These are phyloP conservation scores for Drosophila pachea DNA, from an alignment of 1,140 invertebrate genomes.

Conservation along the genomic window DNA sequence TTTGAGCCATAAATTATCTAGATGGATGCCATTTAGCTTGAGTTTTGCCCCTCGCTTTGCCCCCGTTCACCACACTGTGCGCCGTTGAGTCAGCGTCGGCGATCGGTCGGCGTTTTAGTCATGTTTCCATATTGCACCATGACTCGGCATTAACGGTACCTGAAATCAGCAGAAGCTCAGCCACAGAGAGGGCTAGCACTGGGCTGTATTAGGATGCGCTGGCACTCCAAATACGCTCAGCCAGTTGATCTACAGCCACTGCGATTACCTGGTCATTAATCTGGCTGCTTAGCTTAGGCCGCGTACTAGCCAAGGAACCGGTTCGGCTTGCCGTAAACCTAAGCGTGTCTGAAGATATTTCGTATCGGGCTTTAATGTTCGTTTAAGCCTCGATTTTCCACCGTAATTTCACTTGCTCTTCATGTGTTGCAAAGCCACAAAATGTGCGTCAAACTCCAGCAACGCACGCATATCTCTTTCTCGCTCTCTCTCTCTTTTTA, in stretches of 20 bases:
- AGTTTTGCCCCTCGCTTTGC: too few species aligned
- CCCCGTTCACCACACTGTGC: too few species aligned
- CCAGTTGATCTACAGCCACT: too few species aligned
- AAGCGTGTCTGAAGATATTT: too few species aligned
- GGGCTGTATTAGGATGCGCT: conserved; percentile 1
- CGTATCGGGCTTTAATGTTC: not conserved
- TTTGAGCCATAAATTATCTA: too few species aligned
- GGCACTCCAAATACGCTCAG: conserved; percentile 6
- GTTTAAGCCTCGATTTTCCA: too few species aligned
- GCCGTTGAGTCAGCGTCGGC: not conserved
- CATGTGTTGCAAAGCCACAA: conserved; percentile 11
- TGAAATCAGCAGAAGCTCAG: conserved; percentile 13
- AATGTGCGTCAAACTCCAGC: conserved; percentile 50
- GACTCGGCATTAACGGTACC: conserved; percentile 38
- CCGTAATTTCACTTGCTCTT: not conserved
- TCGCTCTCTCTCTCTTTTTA: conserved; percentile 29
- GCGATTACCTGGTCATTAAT: too few species aligned
- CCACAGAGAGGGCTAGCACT: conserved; percentile 3
- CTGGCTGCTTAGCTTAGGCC: too few species aligned
- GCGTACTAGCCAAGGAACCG: too few species aligned
- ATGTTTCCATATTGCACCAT: conserved; percentile 25
- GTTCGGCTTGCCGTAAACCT: too few species aligned
- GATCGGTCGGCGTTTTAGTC: conserved; percentile 16
- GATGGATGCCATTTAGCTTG: too few species aligned
- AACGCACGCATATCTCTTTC: conserved; percentile 37